phyloP scores from a whole-genome alignment of 2,888 invertebrate species.

The Netelia inedita region DNA sequence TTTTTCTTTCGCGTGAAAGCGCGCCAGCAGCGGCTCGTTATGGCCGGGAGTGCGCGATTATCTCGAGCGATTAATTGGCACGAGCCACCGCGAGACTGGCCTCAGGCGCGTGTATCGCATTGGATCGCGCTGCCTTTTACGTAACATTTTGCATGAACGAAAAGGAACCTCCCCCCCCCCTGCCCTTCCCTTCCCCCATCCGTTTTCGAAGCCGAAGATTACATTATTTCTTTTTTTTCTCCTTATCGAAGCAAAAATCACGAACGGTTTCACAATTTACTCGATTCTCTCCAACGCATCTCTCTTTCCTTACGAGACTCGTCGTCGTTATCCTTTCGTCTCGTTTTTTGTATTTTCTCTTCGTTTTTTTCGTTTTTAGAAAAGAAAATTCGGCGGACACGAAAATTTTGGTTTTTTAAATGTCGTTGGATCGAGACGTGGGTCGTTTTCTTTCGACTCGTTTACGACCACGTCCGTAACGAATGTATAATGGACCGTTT shows the following conservation, averaged over 20 bases:
- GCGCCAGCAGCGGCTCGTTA: slow-evolving; percentile 60
- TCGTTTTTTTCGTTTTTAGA: too few species aligned
- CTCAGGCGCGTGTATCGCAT: slow-evolving; percentile 2
- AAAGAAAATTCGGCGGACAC: too few species aligned
- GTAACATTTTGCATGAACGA: slow-evolving; percentile 67
- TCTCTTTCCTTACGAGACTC: slow-evolving; percentile 9
- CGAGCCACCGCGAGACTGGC: slow-evolving; percentile 46
- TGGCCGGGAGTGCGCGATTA: slow-evolving; percentile 64
- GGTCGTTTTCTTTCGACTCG: background rate
- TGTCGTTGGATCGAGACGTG: background rate
- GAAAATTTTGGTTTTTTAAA: background rate
- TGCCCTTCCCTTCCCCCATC: background rate
- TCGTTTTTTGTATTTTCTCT: background rate
- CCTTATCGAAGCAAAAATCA: slow-evolving; percentile 46
- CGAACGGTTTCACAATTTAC: slow-evolving; percentile 25
- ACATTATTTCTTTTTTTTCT: slow-evolving; percentile 19
- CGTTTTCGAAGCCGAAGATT: slow-evolving; percentile 20
- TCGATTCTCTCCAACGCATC: slow-evolving; percentile 16
- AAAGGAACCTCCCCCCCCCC: background rate
- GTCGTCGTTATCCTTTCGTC: background rate
- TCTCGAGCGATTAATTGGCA: slow-evolving; percentile 72
- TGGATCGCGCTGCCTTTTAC: slow-evolving; percentile 44
- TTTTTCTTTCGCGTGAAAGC: slow-evolving; percentile 68
- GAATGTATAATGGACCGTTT: background rate
- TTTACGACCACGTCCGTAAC: slow-evolving; percentile 10